Evolutionary conservation across 1,140 invertebrate species (phyloP).

Genomic region (Ooceraea biroi): DNA sequence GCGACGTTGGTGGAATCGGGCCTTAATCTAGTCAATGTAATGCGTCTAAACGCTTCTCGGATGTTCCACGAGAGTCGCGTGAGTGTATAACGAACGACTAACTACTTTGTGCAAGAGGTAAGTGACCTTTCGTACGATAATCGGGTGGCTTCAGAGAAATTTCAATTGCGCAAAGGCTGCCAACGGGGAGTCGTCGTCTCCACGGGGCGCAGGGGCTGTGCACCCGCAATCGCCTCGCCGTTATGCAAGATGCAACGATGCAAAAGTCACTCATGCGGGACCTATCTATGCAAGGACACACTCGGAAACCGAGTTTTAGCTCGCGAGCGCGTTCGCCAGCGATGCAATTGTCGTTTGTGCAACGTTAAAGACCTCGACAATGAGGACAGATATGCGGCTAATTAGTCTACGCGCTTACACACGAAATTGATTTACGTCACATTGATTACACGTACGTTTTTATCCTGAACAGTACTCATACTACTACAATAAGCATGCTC

Average conservation of each 20-base stretch:
- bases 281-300: conserved; percentile 77
- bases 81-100: conserved; percentile 33
- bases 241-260: conserved; percentile 74
- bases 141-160: conserved; percentile 67
- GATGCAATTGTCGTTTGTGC: conserved; percentile 60
- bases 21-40: too few species aligned
- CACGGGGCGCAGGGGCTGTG: conserved; percentile 1
- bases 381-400: conserved; percentile 68
- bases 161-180: conserved; percentile 74
- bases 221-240: conserved; percentile 67
- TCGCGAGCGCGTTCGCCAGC: conserved; percentile 33
- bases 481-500: background rate
- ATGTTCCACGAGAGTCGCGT: background rate
- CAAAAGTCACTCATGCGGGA: conserved; percentile 76
- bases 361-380: conserved; percentile 74
- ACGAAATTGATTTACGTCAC: conserved; percentile 30
- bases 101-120: conserved; percentile 62
- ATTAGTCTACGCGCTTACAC: conserved; percentile 24
- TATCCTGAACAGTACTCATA: conserved; percentile 3
- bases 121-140: conserved; percentile 67
- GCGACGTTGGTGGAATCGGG: too few species aligned
- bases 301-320: conserved; percentile 65
- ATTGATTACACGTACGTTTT: background rate
- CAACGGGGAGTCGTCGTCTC: conserved; percentile 71
- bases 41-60: conserved; percentile 5